Evolutionary conservation across 53 echinoderm and acorn worm genomes (phyloP).

Genomic region (Pentamera pediparva): DNA sequence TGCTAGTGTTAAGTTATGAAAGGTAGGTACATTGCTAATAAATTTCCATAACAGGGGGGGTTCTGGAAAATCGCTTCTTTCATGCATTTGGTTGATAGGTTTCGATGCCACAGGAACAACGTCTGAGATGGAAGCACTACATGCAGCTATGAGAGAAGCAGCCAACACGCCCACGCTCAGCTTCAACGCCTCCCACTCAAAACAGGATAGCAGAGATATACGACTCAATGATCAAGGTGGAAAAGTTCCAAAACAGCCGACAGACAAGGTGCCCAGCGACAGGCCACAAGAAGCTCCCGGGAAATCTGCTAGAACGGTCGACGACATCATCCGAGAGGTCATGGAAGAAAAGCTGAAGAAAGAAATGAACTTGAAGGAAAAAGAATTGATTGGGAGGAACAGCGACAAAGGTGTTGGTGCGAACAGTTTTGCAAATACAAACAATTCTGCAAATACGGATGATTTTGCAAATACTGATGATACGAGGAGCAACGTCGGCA

Average conservation of each 20-base stretch:
- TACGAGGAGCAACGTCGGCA: not conserved
- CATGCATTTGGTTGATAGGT: not conserved
- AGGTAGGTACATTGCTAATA: not conserved
- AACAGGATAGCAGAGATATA: slow-evolving; percentile 17
- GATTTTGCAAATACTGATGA: too few relatives aligned
- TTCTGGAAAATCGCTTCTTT: too few relatives aligned
- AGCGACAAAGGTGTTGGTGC: too few relatives aligned
- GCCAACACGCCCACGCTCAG: slow-evolving; percentile 71
- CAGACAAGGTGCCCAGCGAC: not conserved
- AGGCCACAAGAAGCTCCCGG: not conserved
- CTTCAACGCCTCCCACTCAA: slow-evolving; percentile 37
- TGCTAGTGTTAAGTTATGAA: not conserved
- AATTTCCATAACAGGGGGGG: not conserved
- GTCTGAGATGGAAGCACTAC: slow-evolving; percentile 84
- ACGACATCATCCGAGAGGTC: slow-evolving; percentile 80
- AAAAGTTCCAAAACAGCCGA: too few relatives aligned
- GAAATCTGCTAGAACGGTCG: slow-evolving; percentile 52
- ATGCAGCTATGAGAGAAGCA: slow-evolving; percentile 74
- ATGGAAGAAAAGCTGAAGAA: slow-evolving; percentile 46
- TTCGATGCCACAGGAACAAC: slow-evolving; percentile 48
- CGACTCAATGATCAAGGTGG: not conserved
- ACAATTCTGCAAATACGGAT: slow-evolving; percentile 7
- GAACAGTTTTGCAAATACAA: not conserved
- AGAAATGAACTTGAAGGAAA: not conserved
- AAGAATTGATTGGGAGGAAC: not conserved